These are phyloP conservation scores for Coracias cyanogaster DNA, from an alignment of 2,797 vertebrate genomes.

Conservation along the genomic window DNA sequence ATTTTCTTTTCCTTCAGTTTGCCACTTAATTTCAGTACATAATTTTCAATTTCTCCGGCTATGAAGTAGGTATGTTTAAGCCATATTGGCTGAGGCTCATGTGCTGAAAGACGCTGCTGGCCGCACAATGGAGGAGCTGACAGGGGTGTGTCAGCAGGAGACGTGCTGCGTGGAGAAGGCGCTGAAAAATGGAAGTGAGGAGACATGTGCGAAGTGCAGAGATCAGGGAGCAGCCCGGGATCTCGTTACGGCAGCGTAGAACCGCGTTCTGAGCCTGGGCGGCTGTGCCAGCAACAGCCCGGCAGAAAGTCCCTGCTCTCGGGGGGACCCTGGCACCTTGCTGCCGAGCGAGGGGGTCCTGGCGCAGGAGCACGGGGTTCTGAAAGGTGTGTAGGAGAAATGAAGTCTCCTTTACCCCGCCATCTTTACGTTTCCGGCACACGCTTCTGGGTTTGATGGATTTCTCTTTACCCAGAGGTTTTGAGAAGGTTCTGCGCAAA, in stretches of 20 bases:
- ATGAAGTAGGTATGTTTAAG: background rate
- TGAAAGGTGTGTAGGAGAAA: background rate
- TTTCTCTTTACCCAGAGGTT: background rate
- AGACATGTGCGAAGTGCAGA: background rate
- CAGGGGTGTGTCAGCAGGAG: background rate
- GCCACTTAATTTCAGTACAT: background rate
- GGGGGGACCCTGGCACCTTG: fast-evolving
- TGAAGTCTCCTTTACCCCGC: background rate
- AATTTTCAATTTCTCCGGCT: background rate
- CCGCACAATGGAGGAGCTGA: background rate
- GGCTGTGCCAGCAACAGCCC: background rate
- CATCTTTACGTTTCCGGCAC: background rate
- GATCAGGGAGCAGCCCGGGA: background rate
- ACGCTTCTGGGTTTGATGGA: fast-evolving
- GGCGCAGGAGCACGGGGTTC: background rate
- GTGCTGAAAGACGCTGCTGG: conserved; percentile 31
- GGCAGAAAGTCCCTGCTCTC: background rate
- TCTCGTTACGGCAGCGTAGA: fast-evolving
- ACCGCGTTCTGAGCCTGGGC: background rate
- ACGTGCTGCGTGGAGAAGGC: background rate
- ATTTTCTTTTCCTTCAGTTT: background rate
- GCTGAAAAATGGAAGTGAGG: background rate
- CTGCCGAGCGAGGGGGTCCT: fast-evolving
- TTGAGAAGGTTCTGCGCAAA: background rate
- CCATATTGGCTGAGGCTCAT: background rate